A percentile compares a stretch with the other conserved stretches of the same genome.
Conservation (phyloP, 2,888 invertebrate genomes). For the Eilema griseolum region DNA sequence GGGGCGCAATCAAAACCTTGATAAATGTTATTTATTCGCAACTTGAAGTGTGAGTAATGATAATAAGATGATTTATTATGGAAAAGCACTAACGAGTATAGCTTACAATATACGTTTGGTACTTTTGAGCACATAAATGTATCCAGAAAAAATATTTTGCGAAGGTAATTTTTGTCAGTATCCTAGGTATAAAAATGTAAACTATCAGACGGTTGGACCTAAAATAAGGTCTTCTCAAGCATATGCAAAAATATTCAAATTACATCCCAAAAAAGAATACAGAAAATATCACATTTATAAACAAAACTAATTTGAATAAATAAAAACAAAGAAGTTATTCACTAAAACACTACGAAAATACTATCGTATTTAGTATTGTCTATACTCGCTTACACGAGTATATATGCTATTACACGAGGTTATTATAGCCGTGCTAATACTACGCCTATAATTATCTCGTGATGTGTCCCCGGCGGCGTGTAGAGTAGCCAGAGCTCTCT, state of each 20-base stretch:
- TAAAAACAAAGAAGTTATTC: too few species aligned
- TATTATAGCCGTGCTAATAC: too few species aligned
- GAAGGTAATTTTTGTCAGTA: neutral
- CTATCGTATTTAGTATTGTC: too few species aligned
- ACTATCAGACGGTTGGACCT: neutral
- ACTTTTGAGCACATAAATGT: neutral
- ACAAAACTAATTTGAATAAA: too few species aligned
- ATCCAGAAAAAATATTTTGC: neutral
- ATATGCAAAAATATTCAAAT: neutral
- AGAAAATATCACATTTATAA: neutral
- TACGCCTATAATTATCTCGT: too few species aligned
- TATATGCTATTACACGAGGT: too few species aligned
- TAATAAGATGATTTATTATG: constrained; percentile 3
- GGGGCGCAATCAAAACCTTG: constrained; percentile 18
- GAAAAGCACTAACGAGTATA: neutral
- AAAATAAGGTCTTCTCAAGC: neutral
- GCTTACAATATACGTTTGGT: too few species aligned
- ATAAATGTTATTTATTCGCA: constrained; percentile 12
- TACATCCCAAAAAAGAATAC: neutral
- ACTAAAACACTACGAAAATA: too few species aligned
- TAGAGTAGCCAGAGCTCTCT: too few species aligned
- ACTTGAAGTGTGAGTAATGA: constrained; percentile 9
- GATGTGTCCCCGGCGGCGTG: too few species aligned
- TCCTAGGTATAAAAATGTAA: neutral
- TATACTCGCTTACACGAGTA: too few species aligned